Percentiles rank a stretch among this genome's conserved stretches.
phyloP scores from a whole-genome alignment of 2,113 vertebrate genomes.

The Archilochus colubris region DNA sequence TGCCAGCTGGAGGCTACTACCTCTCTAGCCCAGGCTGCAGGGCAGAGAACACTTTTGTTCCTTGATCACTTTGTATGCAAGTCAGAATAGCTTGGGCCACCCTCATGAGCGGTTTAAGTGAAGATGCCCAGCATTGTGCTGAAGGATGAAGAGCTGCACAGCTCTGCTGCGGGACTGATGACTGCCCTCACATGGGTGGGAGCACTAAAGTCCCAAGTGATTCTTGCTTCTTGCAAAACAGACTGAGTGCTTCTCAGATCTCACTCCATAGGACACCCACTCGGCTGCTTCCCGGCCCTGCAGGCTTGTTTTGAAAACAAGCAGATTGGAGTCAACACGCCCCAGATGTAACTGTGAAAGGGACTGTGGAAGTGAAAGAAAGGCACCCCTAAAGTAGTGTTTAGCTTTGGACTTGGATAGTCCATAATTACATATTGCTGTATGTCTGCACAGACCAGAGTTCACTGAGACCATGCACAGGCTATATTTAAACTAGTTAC shows the following conservation, averaged over 20 bases:
- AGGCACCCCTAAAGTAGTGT: background rate
- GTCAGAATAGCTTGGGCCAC: background rate
- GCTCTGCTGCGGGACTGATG: background rate
- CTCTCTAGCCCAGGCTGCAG: background rate
- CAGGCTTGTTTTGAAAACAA: background rate
- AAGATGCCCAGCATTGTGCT: fast-evolving
- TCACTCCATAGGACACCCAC: background rate
- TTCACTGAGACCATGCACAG: background rate
- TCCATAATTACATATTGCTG: background rate
- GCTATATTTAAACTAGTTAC: background rate
- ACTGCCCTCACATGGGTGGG: background rate
- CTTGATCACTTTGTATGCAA: background rate
- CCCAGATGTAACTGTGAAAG: background rate
- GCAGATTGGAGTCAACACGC: background rate
- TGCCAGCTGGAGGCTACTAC: background rate
- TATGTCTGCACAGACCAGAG: background rate
- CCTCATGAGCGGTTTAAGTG: background rate
- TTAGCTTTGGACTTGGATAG: background rate
- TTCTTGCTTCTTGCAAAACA: background rate
- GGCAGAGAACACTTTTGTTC: background rate
- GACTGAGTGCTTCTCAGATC: background rate
- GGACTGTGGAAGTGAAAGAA: background rate
- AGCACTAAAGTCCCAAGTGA: background rate
- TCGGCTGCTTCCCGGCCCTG: background rate
- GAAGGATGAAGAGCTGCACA: background rate